Evolutionary conservation across 1,140 invertebrate species (phyloP).

Genomic region (Ostrea edulis): DNA sequence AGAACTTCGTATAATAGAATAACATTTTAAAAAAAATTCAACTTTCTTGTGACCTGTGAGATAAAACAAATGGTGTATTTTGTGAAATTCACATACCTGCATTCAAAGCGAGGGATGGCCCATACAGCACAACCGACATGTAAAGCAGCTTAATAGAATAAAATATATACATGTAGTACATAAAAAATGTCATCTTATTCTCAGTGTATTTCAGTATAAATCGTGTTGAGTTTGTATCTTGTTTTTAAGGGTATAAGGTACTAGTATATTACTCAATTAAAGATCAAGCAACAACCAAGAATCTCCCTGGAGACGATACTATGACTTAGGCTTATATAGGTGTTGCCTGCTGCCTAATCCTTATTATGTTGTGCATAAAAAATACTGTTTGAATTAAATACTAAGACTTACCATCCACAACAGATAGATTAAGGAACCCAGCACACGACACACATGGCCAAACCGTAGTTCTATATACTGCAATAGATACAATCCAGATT

Average conservation of each 20-base stretch:
- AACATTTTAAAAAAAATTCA: too few species aligned
- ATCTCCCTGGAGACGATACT: too few species aligned
- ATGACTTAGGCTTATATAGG: too few species aligned
- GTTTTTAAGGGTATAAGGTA: too few species aligned
- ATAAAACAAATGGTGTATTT: neutral
- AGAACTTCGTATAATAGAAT: neutral
- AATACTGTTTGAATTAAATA: too few species aligned
- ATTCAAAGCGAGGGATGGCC: constrained; percentile 89
- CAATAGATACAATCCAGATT: constrained; percentile 70
- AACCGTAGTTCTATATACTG: constrained; percentile 88
- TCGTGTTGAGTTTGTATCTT: too few species aligned
- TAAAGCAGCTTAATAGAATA: constrained; percentile 86
- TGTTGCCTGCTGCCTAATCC: too few species aligned
- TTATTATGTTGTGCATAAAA: too few species aligned
- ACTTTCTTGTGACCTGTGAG: neutral
- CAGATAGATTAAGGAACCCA: constrained; percentile 70
- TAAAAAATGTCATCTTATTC: too few species aligned
- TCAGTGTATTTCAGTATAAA: too few species aligned
- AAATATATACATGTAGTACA: neutral
- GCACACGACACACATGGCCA: constrained; percentile 65
- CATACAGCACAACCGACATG: constrained; percentile 94
- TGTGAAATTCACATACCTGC: constrained; percentile 58
- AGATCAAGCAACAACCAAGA: too few species aligned
- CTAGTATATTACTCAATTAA: too few species aligned
- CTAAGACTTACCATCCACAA: constrained; percentile 80